These are phyloP conservation scores for Peribatodes rhomboidaria DNA, from an alignment of 2,888 invertebrate species.

Conservation along the genomic window DNA sequence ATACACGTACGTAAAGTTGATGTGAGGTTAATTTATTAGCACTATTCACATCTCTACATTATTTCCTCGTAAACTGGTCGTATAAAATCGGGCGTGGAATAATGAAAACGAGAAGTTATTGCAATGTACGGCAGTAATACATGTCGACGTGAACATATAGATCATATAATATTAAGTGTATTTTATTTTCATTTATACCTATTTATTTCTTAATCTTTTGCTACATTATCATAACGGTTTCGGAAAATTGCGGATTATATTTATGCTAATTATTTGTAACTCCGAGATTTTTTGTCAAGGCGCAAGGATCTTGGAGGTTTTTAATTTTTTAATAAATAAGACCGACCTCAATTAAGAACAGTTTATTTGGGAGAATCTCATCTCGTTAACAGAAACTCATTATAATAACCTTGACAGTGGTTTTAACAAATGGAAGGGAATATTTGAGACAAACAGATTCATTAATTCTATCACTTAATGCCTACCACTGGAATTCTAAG, in stretches of 20 bases:
- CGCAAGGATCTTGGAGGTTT: background rate
- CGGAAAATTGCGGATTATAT: background rate
- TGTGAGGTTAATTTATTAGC: conserved; percentile 17
- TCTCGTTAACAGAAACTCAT: background rate
- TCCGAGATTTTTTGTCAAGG: background rate
- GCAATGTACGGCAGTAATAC: conserved; percentile 4
- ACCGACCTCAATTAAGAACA: background rate
- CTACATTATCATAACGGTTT: background rate
- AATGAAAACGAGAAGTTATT: conserved; percentile 13
- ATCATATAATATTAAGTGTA: too few species aligned
- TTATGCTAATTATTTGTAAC: too few species aligned
- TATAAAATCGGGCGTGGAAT: background rate
- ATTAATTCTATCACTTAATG: conserved; percentile 9
- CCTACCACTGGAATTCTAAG: background rate
- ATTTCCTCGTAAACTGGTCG: conserved; percentile 13
- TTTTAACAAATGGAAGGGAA: background rate
- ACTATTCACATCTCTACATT: conserved; percentile 18
- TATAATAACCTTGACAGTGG: background rate
- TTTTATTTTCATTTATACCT: too few species aligned
- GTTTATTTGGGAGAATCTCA: too few species aligned
- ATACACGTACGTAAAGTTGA: background rate
- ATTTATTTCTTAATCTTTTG: too few species aligned
- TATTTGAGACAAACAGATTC: conserved; percentile 4
- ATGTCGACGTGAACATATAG: too few species aligned
- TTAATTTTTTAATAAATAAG: background rate